A percentile compares a stretch with the other conserved stretches of the same genome.
phyloP scores from a whole-genome alignment of 1,140 invertebrate genomes.

The Drosophila lowei region DNA sequence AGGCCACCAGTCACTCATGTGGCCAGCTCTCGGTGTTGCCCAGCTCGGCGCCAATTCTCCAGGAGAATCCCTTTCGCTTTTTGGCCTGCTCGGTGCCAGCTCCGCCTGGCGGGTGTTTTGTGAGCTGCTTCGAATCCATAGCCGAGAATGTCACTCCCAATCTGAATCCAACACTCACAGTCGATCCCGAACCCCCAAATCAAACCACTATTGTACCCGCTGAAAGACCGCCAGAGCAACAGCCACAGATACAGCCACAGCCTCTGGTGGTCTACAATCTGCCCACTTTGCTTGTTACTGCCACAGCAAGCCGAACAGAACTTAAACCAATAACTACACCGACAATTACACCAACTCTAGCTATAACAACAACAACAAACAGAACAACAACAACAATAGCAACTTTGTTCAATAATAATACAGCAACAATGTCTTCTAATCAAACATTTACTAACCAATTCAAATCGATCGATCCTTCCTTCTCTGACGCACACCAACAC shows the following conservation, averaged over 20 bases:
- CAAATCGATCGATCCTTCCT: conserved; percentile 45
- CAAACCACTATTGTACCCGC: conserved; percentile 1
- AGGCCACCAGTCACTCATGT: conserved; percentile 61
- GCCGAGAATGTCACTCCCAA: conserved; percentile 45
- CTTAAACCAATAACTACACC: conserved; percentile 1
- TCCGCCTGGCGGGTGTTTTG: conserved; percentile 35
- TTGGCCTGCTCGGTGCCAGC: not conserved
- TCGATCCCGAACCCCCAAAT: too few species aligned
- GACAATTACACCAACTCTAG: conserved; percentile 3
- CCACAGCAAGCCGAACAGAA: conserved; percentile 16
- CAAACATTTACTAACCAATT: conserved; percentile 52
- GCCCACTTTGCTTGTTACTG: conserved; percentile 59
- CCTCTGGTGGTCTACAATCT: conserved; percentile 48
- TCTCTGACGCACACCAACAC: conserved; percentile 44
- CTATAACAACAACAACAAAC: conserved; percentile 6
- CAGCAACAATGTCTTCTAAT: conserved; percentile 51
- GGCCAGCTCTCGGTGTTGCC: conserved; percentile 55
- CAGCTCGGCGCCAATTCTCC: conserved; percentile 46
- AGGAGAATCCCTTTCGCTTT: conserved; percentile 68
- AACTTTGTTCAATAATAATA: conserved; percentile 49
- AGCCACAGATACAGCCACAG: conserved; percentile 21
- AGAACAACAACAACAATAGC: conserved; percentile 37
- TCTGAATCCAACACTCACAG: too few species aligned
- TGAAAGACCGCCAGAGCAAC: not conserved
- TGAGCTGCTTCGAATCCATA: conserved; percentile 68